phyloP scores from a whole-genome alignment of 2,888 invertebrate genomes.

The Eilema caniola region DNA sequence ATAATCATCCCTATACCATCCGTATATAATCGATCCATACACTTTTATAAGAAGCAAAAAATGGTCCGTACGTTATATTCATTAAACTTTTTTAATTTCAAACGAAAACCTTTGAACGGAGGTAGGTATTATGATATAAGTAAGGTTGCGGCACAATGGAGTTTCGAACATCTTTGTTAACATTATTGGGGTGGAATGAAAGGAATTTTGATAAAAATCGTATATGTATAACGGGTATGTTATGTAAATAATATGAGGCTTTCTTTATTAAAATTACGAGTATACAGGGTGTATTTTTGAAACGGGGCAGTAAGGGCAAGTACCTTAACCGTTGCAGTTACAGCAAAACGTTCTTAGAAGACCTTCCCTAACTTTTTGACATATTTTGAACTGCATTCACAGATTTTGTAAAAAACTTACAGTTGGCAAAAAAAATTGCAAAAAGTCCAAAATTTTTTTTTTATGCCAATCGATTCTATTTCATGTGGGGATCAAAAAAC shows the following conservation, averaged over 20 bases:
- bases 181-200: constrained; percentile 33
- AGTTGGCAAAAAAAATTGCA: too few relatives aligned
- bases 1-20: too few relatives aligned
- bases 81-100: constrained; percentile 65
- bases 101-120: constrained; percentile 49
- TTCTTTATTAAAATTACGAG: not conserved
- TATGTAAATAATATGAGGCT: not conserved
- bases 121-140: constrained; percentile 48
- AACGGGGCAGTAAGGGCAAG: too few relatives aligned
- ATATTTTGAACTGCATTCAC: too few relatives aligned
- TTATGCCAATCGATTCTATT: too few relatives aligned
- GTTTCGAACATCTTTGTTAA: constrained; percentile 35
- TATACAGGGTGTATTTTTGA: too few relatives aligned
- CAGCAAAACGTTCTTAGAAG: too few relatives aligned
- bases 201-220: constrained; percentile 28
- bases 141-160: constrained; percentile 39
- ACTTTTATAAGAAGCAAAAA: constrained; percentile 33
- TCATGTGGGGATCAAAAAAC: too few relatives aligned
- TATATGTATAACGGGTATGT: not conserved
- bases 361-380: too few relatives aligned
- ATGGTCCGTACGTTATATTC: constrained; percentile 42
- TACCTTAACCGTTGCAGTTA: too few relatives aligned
- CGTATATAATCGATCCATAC: constrained; percentile 14
- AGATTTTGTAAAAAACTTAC: too few relatives aligned
- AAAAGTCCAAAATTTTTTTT: too few relatives aligned